These are phyloP conservation scores for Baryphthengus martii DNA, from an alignment of 2,113 vertebrate species.

Conservation along the genomic window DNA sequence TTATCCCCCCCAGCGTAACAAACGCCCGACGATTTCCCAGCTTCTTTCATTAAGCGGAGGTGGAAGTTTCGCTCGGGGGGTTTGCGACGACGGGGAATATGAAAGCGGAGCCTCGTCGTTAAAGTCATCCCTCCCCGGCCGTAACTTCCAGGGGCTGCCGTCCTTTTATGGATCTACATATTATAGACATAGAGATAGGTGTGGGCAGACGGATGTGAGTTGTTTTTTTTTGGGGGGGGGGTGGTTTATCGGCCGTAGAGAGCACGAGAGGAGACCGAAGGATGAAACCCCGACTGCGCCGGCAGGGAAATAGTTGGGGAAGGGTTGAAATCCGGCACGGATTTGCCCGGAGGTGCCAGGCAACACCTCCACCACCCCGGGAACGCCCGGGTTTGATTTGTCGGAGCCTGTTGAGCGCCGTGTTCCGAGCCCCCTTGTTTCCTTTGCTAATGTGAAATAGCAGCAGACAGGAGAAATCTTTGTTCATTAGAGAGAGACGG, in stretches of 20 bases:
- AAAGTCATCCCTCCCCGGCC: background rate
- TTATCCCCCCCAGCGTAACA: background rate
- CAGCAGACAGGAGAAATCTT: background rate
- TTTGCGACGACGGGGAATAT: background rate
- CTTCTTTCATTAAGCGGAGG: background rate
- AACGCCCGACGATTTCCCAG: background rate
- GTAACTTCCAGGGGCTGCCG: background rate
- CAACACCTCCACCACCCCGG: background rate
- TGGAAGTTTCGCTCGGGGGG: background rate
- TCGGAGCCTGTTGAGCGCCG: background rate
- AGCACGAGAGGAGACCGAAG: background rate
- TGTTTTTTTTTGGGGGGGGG: background rate
- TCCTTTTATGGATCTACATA: background rate
- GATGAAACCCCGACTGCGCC: background rate
- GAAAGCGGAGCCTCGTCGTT: background rate
- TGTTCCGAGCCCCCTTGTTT: background rate
- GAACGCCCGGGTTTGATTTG: background rate
- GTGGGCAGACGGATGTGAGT: background rate
- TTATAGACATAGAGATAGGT: background rate
- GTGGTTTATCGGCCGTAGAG: background rate
- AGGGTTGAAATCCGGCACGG: background rate
- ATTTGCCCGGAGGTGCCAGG: background rate
- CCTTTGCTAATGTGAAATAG: background rate
- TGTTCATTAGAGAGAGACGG: constrained; percentile 47
- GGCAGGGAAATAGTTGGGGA: too few relatives aligned